Evolutionary conservation across 2,113 vertebrate genomes (phyloP), one percentile per base, ranked within the genome.

Genomic region (Megaceryle maxima): DNA sequence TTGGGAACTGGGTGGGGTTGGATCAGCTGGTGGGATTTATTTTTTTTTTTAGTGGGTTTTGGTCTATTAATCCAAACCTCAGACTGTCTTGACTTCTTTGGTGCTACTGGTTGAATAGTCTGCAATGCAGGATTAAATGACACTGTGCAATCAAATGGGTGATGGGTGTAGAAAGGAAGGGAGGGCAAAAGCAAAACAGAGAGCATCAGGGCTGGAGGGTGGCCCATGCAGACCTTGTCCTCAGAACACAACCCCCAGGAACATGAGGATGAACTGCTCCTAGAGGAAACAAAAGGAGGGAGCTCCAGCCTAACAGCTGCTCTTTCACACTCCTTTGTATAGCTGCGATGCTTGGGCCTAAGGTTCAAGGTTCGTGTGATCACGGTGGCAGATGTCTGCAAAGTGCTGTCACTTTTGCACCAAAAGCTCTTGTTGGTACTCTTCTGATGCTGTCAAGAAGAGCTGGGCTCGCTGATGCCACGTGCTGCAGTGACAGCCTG

Each of bases 401-500:
- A 90, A 63, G 41, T 13, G 78, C 87, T 48, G 57, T 22, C 31
- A 3, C 62, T 78, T 84, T 16, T 75, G 72, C 79, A 88, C 55
- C 55, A 13, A 13, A 66, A 92, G 28, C 25, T 20, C 56, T 84
- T 74, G 50, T 46, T 8, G 0, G 29, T 28, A 63, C 74, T 75
- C 37, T 51, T 33, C 60, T 0, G 44, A 35, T n/a, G 53, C 74
- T 48, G 78, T n/a, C 4, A 9, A 33, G 62, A 56, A 83, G 57
- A 29, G 33, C 37, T 0, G 0, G 31, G 73, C 87, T 95, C 3
- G 2, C 43, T 43, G 78, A 75, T 56, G 82, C 84, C 41, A 1
- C 8, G 80, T 91, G 66, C 66, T 75, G 84, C 69, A 44, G 82
- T 44, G 60, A 91, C 96, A 97, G 90, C 87, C 90, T 88, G 90